Evolutionary conservation across 2,888 invertebrate species (phyloP), one percentile per base, ranked within the genome.

Genomic region (Danaus chrysippus): DNA sequence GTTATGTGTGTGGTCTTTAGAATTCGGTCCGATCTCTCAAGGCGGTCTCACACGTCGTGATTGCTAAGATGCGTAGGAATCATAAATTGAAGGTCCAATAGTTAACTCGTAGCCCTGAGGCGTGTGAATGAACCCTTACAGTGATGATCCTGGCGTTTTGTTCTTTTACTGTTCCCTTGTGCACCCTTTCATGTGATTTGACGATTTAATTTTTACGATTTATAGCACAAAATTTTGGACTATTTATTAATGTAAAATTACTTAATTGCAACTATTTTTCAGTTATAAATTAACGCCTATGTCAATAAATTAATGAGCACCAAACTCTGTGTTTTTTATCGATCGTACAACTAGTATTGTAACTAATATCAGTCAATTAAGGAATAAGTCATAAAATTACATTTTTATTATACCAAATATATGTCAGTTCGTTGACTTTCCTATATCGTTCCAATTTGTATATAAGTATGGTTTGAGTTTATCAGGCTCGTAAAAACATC

Each of bases 21-120:
- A 67, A 67, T 64, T 67, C 61, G 59, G 67, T 63, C 59, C 64
- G 62, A 64, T 58, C 61, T 64, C 63, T 63, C 67, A 70, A 79
- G 86, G 84, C 84, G 85, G 84, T 82, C 86, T 85, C 82, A 82
- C 85, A 86, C 84, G 72, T 84, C 75, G 78, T 76, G 76, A 76
- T 77, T 74, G 65, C 71, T 67, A 75, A 77, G 73, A 74, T 75
- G 76, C 76, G 76, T 63, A 71, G 81, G 74, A 76, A 77, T 76
- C 82, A 81, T 85, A 85, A 85, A 84, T 82, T 81, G 76, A 74
- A 34, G 73, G 71, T 70, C 74, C 82, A 83, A 83, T 84, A 81
- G 79, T 81, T 73, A 80, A 77, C 76, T 75, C 71, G 69, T 77
- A 74, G 79, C 84, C 84, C 70, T 69, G 70, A 77, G 86, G 60